Evolutionary conservation across 2,888 invertebrate genomes (phyloP), one percentile per base, ranked within the genome.

Genomic region (Sylvicola fuscatus): DNA sequence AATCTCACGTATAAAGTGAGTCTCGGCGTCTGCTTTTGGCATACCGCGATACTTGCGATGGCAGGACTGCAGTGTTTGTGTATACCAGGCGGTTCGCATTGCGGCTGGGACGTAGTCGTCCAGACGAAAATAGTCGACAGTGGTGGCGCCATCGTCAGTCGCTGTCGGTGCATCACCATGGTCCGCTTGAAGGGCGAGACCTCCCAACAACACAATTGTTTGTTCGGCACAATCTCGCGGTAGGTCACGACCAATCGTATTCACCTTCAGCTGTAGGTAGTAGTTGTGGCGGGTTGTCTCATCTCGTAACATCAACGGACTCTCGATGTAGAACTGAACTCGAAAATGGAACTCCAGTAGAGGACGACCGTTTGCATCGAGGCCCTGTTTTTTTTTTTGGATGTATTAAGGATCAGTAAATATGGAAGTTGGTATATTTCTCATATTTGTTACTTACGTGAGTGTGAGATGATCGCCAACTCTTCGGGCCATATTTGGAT

Each of bases 401-500:
- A 46, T 45, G 45, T 47, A 46, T 39, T 27, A 26, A 34, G 2
- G 14, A 34, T 30, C 31, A 11, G 21, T 32, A 33, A 14, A 33
- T 27, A 27, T 17, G 29, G 27, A 29, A 21, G 30, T 30, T 6
- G 26, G n/a, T 21, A 6, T 21, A 8, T 21, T 21, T 21, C 8
- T 6, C 4, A 21, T 21, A 8, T 21, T 21, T 21, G 8, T 3
- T 37, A 68, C 77, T 76, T 64, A 82, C 82, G 66, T 84, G 82
- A 52, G 82, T 82, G 60, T 84, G 83, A 46, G 87, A 86, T 47
- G 86, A 83, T 59, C 89, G 81, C 90, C 92, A 92, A 61, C 82
- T 82, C 64, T 92, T 92, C 53, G 90, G 87, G 49, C 89, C 89
- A 66, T 90, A 87, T 65, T 93, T 93, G 55, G 86, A 86, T 52